Evolutionary conservation across 2,113 vertebrate species (phyloP), one percentile per base, ranked within the genome.

Genomic region (Pangasianodon hypophthalmus): DNA sequence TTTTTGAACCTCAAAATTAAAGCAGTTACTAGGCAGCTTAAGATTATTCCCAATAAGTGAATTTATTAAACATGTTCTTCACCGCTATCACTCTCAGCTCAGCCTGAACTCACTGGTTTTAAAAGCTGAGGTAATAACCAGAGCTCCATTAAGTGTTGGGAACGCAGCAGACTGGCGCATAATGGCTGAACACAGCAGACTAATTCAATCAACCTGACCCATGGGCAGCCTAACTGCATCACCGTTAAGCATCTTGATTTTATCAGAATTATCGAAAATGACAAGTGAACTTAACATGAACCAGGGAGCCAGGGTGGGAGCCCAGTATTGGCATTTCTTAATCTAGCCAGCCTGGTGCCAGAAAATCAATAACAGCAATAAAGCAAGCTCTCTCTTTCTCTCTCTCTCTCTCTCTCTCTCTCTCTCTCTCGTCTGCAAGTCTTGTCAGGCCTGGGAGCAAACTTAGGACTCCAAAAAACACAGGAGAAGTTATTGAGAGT

Each of bases 251-350:
- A 96, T 96, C 97, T 97, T 96, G 95, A 95, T 95, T 97, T 97
- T 96, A 93, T 95, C 96, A 96, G 93, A 98, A 98, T 98, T 97
- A 98, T 97, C 96, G 96, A 97, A 98, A 98, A 98, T 98, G 98
- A 98, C 97, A 98, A 94, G 96, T 98, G 97, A 98, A 98, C 98
- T 98, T 96, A 94, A 97, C 94, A 94, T 98, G 97, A 98, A 98
- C 97, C 96, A 97, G 96, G 95, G 95, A 93, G 96, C 97, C 95
- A 94, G 96, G 95, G 96, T 97, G 97, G 96, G 97, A 98, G 98
- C 97, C 93, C 97, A 95, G 96, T 97, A 98, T 97, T 97, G 98
- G 97, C 97, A 98, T 98, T 98, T 98, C 94, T 97, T 97, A 98
- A 98, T 98, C 97, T 97, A 96, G 97, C 96, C 96, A 96, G 95